A percentile compares a stretch with the other conserved stretches of the same genome.
Evolutionary conservation across 2,113 vertebrate genomes (phyloP).

Genomic region (Cricetomys ansorgei): DNA sequence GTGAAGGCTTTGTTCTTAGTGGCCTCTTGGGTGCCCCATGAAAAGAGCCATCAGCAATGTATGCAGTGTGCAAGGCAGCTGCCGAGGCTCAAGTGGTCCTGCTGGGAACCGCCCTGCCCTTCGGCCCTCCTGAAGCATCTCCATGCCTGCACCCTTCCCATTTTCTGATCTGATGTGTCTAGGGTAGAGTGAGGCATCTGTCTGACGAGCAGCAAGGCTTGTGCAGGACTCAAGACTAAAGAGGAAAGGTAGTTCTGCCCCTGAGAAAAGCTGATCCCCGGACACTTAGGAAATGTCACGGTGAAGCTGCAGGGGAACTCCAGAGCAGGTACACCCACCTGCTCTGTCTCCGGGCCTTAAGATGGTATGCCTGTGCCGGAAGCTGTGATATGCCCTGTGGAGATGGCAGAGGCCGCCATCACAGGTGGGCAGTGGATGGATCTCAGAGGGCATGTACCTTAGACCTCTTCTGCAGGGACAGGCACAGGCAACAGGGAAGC

Average conservation of each 20-base stretch:
- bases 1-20: not conserved
- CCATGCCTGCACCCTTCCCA: rapidly evolving
- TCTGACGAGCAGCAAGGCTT: not conserved
- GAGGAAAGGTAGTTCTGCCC: not conserved
- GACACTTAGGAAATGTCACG: not conserved
- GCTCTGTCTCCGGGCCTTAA: too few species aligned
- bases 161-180: not conserved
- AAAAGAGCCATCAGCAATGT: not conserved
- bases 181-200: not conserved
- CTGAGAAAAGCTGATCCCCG: not conserved
- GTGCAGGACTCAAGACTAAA: not conserved
- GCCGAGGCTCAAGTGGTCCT: rapidly evolving
- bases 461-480: not conserved
- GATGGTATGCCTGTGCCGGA: not conserved
- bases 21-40: not conserved
- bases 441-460: not conserved
- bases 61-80: not conserved
- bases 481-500: too few species aligned
- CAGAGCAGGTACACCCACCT: not conserved
- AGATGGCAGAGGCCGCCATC: not conserved
- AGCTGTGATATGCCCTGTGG: not conserved
- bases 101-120: not conserved
- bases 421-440: not conserved
- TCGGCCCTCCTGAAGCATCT: rapidly evolving
- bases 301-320: too few species aligned